Percentiles rank a stretch among this genome's conserved stretches.
These are phyloP conservation scores for Drosophila basisetae DNA, from an alignment of 2,888 invertebrate species.

Conservation along the genomic window DNA sequence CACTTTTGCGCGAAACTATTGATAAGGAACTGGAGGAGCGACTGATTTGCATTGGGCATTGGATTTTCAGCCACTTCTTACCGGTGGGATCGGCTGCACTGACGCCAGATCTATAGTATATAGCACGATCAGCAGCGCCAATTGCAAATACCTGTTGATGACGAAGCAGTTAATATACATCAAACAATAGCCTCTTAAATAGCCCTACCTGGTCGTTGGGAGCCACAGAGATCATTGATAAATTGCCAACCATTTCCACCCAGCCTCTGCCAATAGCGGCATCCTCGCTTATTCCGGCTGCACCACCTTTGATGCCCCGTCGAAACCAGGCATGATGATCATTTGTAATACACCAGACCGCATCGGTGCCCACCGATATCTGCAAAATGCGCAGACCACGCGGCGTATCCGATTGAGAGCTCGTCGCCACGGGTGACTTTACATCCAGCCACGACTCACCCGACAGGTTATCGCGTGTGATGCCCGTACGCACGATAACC, in stretches of 20 bases:
- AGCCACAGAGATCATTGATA: slow-evolving; percentile 93
- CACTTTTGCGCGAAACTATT: slow-evolving; percentile 86
- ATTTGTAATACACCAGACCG: slow-evolving; percentile 91
- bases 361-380: slow-evolving; percentile 92
- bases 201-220: slow-evolving; percentile 91
- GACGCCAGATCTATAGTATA: slow-evolving; percentile 93
- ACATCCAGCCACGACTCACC: slow-evolving; percentile 93
- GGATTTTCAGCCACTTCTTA: slow-evolving; percentile 93
- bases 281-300: slow-evolving; percentile 90
- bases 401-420: slow-evolving; percentile 50
- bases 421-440: slow-evolving; percentile 88
- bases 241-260: slow-evolving; percentile 95
- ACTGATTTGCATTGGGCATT: slow-evolving; percentile 93
- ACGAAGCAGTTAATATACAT: too few relatives aligned
- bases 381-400: slow-evolving; percentile 89
- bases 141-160: slow-evolving; percentile 88
- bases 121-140: slow-evolving; percentile 92
- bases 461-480: slow-evolving; percentile 89
- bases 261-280: slow-evolving; percentile 93
- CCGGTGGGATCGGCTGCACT: slow-evolving; percentile 92
- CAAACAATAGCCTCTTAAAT: too few relatives aligned
- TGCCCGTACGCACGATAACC: slow-evolving; percentile 92
- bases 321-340: slow-evolving; percentile 95
- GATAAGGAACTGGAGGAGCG: slow-evolving; percentile 93
- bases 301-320: slow-evolving; percentile 90